Evolutionary conservation across 1,140 invertebrate genomes (phyloP).

Genomic region (Xylocopa sonorina): DNA sequence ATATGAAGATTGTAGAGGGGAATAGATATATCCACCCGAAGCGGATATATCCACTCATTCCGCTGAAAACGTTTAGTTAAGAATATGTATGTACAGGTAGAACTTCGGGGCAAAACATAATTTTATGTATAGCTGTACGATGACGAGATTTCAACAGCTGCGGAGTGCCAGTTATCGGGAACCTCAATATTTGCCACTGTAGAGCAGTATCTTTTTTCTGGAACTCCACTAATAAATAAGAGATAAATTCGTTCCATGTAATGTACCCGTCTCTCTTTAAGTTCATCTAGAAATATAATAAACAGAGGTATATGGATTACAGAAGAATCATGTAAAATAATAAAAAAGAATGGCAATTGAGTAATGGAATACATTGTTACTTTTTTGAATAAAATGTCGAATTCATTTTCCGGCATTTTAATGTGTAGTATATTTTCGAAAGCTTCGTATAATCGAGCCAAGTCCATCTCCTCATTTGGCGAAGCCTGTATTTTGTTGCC

Average conservation of each 20-base stretch:
- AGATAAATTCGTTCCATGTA: conserved; percentile 87
- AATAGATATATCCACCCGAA: too few species aligned
- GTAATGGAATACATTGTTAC: conserved; percentile 40
- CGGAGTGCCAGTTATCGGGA: conserved; percentile 83
- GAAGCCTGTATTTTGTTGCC: conserved; percentile 43
- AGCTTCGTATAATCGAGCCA: conserved; percentile 56
- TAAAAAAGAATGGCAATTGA: neutral
- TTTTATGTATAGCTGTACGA: conserved; percentile 84
- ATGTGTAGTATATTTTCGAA: conserved; percentile 67
- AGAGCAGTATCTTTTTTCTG: conserved; percentile 83
- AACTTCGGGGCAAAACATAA: conserved; percentile 84
- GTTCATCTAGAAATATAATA: conserved; percentile 66
- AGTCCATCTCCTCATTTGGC: conserved; percentile 57
- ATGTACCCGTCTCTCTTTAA: conserved; percentile 82
- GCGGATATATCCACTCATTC: too few species aligned
- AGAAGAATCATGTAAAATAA: too few species aligned
- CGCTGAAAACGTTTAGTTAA: neutral
- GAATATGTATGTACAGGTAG: conserved; percentile 72
- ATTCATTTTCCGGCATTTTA: conserved; percentile 58
- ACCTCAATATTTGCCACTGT: conserved; percentile 82
- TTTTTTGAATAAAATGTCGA: conserved; percentile 65
- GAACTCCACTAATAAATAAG: conserved; percentile 86
- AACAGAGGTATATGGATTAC: neutral
- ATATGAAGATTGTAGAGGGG: too few species aligned
- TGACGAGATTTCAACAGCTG: conserved; percentile 84